Base-by-base conservation (phyloP, 2,888 invertebrate species). In the Cephus runcator region DNA sequence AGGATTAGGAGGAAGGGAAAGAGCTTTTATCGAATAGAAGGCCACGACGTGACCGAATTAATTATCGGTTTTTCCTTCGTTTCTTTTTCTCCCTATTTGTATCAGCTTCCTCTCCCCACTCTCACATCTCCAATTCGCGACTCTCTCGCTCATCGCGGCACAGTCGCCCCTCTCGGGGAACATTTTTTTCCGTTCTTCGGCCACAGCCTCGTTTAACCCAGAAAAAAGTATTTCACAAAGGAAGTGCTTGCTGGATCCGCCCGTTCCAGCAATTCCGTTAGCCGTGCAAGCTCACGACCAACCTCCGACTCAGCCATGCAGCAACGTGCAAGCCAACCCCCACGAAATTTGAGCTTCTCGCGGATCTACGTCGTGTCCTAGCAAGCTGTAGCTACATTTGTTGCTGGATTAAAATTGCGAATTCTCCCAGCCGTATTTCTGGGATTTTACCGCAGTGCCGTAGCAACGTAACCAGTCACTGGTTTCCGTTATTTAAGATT, bases 31-130 rank as follows among this genome's bases (percentile, higher is more conserved):
- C 76, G 79, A 80, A 78, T 40, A 79, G 77, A 75, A 79, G 69
- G 76, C 76, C 73, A 69, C 74, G 68, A 69, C 76, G 80, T 83
- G 83, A 84, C 80, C 80, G 80, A 85, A 85, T 85, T 83, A 85
- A 85, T 85, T 85, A 85, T 85, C 78, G 81, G 83, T 84, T 85
- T 85, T 85, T 80, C 30, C 75, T 40, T 35, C 76, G 74, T 73
- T 71, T 73, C 80, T 75, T 77, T 56, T 73, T 35, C 74, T 69
- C 68, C 69, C 6, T 56, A 34, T 35, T n/a, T 31, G 73, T 34
- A 34, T 79, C 75, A 81, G 77, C 79, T 34, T 69, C 23, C 56
- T 73, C 40, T 15, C 74, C n/a, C 73, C 79, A 36, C 77, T 78
- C 73, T 74, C 80, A 69, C 78, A 75, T 40, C 36, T 73, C 75